Evolutionary conservation across 2,888 invertebrate species (phyloP), one percentile per base, ranked within the genome.

Genomic region (Drosophila borealis): DNA sequence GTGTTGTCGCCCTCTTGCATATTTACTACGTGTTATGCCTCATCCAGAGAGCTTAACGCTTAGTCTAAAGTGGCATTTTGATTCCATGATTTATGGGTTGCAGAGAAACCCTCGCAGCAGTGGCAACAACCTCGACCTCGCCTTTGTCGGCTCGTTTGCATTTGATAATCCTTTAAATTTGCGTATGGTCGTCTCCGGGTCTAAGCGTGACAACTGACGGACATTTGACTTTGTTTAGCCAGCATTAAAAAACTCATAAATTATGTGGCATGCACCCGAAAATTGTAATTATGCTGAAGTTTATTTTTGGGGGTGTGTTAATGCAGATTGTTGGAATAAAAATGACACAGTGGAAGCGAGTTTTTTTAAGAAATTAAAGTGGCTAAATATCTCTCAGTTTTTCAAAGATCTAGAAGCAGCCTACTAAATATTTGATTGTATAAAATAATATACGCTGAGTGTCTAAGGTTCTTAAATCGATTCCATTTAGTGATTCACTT

Each of bases 131-230:
- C 54, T 49, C 59, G 56, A 33, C 14, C 51, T 33, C 51, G 39
- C 21, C 21, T 17, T 54, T 37, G 39, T 48, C 37, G 60, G 46
- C 81, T 87, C 80, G 77, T 88, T 83, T 86, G 83, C 88, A 88
- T 83, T 88, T 86, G 80, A 70, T 83, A 88, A 83, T 83, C 83
- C 88, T 78, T 75, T 66, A 80, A 86, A 88, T 80, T 88, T 83
- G 87, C 88, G 82, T 83, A 83, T 85, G 82, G 39, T 68, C 70
- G 54, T 59, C 66, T 54, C 68, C 3, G 66, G 39, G 37, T 36
- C 55, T 49, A 53, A 65, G 78, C 70, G 25, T 81, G 82, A 76
- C 74, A 75, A 69, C 76, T 76, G 78, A 78, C 72, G 78, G 74
- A 71, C 83, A 73, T 80, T 83, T 80, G 87, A 88, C 83, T 83